Percentiles rank a stretch among this genome's conserved stretches.
Conservation (phyloP, 2,113 vertebrate genomes). For the Pseudopipra pipra region DNA sequence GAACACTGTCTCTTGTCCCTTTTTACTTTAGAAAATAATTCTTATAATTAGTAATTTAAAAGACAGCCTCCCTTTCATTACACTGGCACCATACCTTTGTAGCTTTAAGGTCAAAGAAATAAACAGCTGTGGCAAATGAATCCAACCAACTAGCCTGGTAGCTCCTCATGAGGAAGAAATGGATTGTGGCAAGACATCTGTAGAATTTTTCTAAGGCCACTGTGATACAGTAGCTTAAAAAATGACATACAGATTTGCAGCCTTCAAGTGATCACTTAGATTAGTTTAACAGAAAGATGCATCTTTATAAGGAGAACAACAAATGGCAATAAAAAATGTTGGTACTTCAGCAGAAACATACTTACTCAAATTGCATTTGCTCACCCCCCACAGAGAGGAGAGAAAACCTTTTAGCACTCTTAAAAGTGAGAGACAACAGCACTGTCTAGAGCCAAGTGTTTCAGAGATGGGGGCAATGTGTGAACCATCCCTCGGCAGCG, state of each 20-base stretch:
- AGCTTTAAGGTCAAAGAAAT: conserved; percentile 34
- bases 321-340: background rate
- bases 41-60: background rate
- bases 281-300: background rate
- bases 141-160: background rate
- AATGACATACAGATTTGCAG: background rate
- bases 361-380: background rate
- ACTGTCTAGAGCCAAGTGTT: background rate
- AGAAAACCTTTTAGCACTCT: conserved; percentile 46
- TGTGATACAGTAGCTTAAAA: background rate
- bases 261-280: background rate
- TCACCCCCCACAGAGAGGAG: background rate
- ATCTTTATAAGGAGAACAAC: background rate
- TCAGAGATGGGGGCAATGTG: background rate
- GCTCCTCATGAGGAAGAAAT: conserved; percentile 50
- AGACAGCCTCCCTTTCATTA: background rate
- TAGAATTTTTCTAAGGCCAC: conserved; percentile 40
- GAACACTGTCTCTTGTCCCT: background rate
- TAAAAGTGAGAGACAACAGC: background rate
- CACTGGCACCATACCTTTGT: background rate
- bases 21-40: background rate
- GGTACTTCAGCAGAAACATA: background rate
- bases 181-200: conserved; percentile 56
- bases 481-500: background rate
- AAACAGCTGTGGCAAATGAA: conserved; percentile 38